Conservation (phyloP, 2,888 invertebrate genomes). For the Apomyelois bistriatella region DNA sequence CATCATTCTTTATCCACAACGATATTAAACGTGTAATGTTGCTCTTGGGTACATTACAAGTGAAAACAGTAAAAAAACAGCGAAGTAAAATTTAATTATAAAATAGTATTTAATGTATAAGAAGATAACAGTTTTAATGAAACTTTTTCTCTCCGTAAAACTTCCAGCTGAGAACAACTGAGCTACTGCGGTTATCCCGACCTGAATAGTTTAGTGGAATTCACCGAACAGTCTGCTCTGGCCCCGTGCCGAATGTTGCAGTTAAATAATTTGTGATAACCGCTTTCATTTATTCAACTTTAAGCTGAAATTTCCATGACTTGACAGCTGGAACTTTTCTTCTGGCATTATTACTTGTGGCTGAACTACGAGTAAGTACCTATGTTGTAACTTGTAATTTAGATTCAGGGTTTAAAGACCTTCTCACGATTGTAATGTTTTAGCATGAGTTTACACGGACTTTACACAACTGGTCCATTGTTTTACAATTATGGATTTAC, state of each 20-base stretch:
- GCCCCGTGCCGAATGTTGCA: conserved; percentile 71
- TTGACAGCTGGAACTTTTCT: conserved; percentile 41
- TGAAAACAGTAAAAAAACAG: background rate
- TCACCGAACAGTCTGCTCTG: conserved; percentile 58
- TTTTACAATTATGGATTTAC: no score
- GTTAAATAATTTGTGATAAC: conserved; percentile 74
- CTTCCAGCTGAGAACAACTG: conserved; percentile 57
- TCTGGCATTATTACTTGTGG: conserved; percentile 15
- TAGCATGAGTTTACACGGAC: no score
- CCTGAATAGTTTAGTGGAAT: conserved; percentile 72
- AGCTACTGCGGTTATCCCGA: conserved; percentile 67
- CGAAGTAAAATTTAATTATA: conserved; percentile 6
- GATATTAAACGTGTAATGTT: no score
- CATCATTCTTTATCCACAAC: no score
- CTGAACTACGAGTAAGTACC: background rate
- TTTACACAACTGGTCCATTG: no score
- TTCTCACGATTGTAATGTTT: no score
- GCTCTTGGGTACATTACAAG: background rate
- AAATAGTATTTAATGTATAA: conserved; percentile 25
- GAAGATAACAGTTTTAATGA: conserved; percentile 28
- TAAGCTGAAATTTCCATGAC: conserved; percentile 40
- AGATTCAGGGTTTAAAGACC: no score
- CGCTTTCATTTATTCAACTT: conserved; percentile 69
- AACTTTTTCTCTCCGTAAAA: conserved; percentile 44
- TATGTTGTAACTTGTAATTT: background rate